Base-by-base conservation (phyloP, 2,888 invertebrate genomes). In the Lepidocyrtoides sp. region DNA sequence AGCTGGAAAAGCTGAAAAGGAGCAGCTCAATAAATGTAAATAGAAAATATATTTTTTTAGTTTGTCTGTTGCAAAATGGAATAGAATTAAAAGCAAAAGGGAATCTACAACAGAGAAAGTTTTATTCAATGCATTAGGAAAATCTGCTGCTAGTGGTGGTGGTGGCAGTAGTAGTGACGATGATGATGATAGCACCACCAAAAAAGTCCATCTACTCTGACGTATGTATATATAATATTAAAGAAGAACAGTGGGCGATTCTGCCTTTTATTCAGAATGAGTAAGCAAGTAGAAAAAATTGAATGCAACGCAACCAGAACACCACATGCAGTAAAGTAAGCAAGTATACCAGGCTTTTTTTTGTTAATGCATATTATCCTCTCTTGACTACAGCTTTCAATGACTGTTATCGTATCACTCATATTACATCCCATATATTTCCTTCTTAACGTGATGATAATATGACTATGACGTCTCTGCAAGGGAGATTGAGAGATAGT, bases 291-390 rank as follows among this genome's bases (percentile, higher is more conserved):
- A 54, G 48, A 77, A 51, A 77, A 77, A 77, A 29, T 77, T 77
- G 48, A 44, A 26, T 75, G 26, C 32, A 14, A 75, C 75, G 26
- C 32, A 29, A n/a, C 29, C 29, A 63, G 63, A n/a, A 29, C 63
- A 63, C 36, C 81, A 36, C 81, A 81, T 81, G 81, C 81, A 57
- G 60, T 81, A 17, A 36, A 29, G 17, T 26, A 17, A 23, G 17
- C 12, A 57, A 29, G 26, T 17, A 23, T 60, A 81, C 57, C 36
- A 36, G 14, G 36, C 81, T 36, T 81, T 81, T 41, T 57, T 81
- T 17, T n/a, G n/a, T n/a, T 81, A 81, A 81, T 81, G 81, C 81
- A 81, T 60, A 81, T 81, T 81, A 81, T 81, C 60, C 81, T 57
- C 57, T 81, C 77, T 77, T 77, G 29, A 54, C 29, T 77, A 77